Evolutionary conservation across 2,888 invertebrate species (phyloP).

Genomic region (Ophion obscuratus): DNA sequence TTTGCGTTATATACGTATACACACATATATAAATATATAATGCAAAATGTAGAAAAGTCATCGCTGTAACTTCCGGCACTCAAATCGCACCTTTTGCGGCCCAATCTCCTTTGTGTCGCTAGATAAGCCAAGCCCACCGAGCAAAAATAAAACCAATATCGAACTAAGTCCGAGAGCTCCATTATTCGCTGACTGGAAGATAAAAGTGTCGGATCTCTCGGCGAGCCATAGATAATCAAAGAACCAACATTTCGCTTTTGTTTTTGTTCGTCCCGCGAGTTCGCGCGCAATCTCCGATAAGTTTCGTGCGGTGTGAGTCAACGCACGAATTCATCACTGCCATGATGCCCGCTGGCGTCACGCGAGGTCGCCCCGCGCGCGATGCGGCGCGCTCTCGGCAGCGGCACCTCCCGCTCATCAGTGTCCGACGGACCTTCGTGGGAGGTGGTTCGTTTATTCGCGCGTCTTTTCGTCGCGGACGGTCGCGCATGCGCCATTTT

Average conservation of each 20-base stretch:
- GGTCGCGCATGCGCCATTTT: slow-evolving; percentile 41
- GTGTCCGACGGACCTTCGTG: slow-evolving; percentile 58
- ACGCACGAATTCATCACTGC: slow-evolving; percentile 6
- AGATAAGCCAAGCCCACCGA: no score
- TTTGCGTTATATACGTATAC: no score
- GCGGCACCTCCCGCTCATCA: slow-evolving; percentile 6
- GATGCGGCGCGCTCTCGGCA: neutral
- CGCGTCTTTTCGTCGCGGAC: neutral
- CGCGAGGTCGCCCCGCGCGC: slow-evolving; percentile 15
- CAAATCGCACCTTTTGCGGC: no score
- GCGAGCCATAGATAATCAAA: neutral
- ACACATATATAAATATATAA: no score
- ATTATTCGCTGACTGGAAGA: neutral
- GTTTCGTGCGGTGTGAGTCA: slow-evolving; percentile 7
- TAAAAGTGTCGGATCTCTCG: neutral
- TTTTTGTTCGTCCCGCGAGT: neutral
- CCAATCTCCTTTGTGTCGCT: neutral
- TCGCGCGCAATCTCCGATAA: neutral
- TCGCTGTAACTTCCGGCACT: no score
- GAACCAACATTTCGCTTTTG: neutral
- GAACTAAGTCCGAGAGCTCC: neutral
- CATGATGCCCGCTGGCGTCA: neutral
- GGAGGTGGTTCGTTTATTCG: slow-evolving; percentile 43
- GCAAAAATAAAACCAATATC: no score
- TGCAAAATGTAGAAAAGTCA: no score